Base-by-base conservation (phyloP, 2,113 vertebrate genomes). In the Rutilus rutilus region DNA sequence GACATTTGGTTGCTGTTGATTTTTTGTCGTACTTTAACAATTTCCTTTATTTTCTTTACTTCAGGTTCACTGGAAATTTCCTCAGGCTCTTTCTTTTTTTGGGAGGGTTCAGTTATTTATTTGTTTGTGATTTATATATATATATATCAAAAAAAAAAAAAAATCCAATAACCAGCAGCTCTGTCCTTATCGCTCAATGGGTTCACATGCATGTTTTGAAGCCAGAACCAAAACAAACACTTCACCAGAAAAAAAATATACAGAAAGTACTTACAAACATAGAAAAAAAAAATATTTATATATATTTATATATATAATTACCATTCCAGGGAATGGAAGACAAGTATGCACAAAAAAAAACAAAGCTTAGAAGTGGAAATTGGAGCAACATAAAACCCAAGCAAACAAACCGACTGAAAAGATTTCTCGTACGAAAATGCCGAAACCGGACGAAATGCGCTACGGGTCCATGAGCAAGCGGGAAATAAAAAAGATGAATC, bases 191-290 rank as follows among this genome's bases (percentile, higher is more conserved):
- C 90, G 86, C 87, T 84, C 75, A 85, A 88, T 88, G 92, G 79
- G 93, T 93, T 95, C 94, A 95, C 96, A 94, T 92, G 95, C 96
- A 91, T 81, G 94, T 95, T 93, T 95, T 92, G 94, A 96, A 97
- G 95, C 93, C 92, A 91, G 95, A 95, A 92, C 93, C 93, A 93
- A 92, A 90, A 93, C 42, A 19, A 75, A 74, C 36, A 75, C 91
- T 92, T 86, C 90, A 93, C 88, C 91, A 87, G 91, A 91, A 94
- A 88, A 92, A 65, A 95, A 94, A 97, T 95, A 96, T 94, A 98
- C 96, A 96, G 95, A 94, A 98, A 95, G 95, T 97, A 97, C 97
- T 97, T 97, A 98, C 96, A 97, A 96, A 97, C 96, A 95, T 91
- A 96, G 95, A 96, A 93, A 96, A 96, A 96, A 96, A 96, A 94